Evolutionary conservation across 1,140 invertebrate species (phyloP), one percentile per base, ranked within the genome.

Genomic region (Octopus bimaculoides): DNA sequence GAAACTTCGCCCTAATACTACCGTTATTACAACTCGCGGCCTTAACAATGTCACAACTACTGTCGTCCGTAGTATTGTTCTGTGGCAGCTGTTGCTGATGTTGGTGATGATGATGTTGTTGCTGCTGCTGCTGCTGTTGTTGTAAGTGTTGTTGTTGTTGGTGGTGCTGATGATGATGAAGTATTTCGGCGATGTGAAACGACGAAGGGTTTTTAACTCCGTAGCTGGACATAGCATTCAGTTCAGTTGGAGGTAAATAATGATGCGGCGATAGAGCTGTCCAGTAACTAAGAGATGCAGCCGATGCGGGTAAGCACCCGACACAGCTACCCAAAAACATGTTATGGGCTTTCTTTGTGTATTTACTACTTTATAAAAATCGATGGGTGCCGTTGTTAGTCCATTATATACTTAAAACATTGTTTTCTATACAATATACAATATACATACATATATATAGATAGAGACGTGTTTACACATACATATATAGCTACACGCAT

Each of bases 261-360:
- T 69, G 66, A 69, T 69, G 66, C 6, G 66, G 66, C 0, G 66
- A 69, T 6, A 69, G 66, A 20, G 66, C 26, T 17, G 66, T 20
- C 66, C 66, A 69, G 26, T 69, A 69, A 20, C 26, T 69, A n/a
- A 69, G 17, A 5, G 66, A 69, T 14, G 66, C 5, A 5, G 66
- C 66, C 4, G 66, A 69, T 6, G 66, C 66, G 17, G 66, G 66
- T 14, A 69, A 17, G 66, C 66, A 69, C 7, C 66, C 66, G 26
- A 69, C 66, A 69, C 66, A 69, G 26, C 66, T 69, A 14, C 66
- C 66, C 66, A 69, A 69, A 69, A 69, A 69, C 66, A 69, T 69
- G 7, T 14, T 17, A 6, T 20, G 17, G 9, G 17, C 26, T 17
- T 20, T 69, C 66, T 69, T 20, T 69, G 5, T 12, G 5, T 69